phyloP scores from a whole-genome alignment of 2,888 invertebrate species.

The Idaea straminata region DNA sequence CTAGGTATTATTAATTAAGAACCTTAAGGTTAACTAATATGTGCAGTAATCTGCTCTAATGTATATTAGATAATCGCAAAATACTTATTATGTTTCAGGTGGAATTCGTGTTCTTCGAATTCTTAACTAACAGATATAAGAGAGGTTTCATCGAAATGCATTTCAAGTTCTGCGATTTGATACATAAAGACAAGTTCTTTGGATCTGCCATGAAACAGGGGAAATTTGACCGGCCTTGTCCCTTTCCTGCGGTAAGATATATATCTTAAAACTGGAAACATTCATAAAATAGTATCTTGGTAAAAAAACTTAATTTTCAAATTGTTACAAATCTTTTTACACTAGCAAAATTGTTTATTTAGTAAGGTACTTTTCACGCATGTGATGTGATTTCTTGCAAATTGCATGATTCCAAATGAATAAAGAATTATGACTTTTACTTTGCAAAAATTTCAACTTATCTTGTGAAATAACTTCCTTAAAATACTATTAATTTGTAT shows the following conservation, averaged over 20 bases:
- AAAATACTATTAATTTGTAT: too few relatives aligned
- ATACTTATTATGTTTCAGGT: conserved; percentile 20
- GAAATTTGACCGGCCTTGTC: conserved; percentile 25
- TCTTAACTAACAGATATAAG: conserved; percentile 36
- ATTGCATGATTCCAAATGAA: too few relatives aligned
- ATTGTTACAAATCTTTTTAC: too few relatives aligned
- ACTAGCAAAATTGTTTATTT: conserved; percentile 7
- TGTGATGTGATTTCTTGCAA: too few relatives aligned
- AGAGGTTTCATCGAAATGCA: conserved; percentile 41
- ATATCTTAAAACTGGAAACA: too few relatives aligned
- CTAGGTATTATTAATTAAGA: too few relatives aligned
- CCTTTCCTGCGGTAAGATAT: conserved; percentile 27
- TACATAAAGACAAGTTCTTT: conserved; percentile 36
- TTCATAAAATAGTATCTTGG: too few relatives aligned
- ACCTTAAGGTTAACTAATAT: too few relatives aligned
- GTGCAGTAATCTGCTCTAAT: too few relatives aligned
- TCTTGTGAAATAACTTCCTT: conserved; percentile 11
- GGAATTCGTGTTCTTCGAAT: conserved; percentile 37
- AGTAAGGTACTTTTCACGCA: conserved; percentile 14
- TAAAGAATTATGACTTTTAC: too few relatives aligned
- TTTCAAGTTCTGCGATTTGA: conserved; percentile 34
- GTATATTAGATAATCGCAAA: too few relatives aligned
- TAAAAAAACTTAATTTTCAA: too few relatives aligned
- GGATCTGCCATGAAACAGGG: conserved; percentile 29
- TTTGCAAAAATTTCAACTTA: background rate